These are phyloP conservation scores for Ctenosaura bakeri DNA, from an alignment of 2,797 vertebrate species.

Conservation along the genomic window DNA sequence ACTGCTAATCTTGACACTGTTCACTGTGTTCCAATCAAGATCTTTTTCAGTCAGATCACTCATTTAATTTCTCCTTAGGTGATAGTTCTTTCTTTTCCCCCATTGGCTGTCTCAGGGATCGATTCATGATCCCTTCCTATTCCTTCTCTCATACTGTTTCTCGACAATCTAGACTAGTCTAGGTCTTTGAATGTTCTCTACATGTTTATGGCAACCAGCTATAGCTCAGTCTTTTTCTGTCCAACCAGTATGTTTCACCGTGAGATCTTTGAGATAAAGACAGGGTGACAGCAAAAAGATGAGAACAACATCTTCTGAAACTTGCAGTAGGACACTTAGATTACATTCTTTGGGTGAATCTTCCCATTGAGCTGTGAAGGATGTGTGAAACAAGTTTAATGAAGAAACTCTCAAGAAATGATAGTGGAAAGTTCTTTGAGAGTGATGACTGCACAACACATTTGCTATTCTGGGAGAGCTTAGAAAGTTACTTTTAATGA, in stretches of 20 bases:
- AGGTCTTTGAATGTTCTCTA: too few relatives aligned
- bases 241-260: neutral
- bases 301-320: neutral
- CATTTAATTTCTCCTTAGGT: too few relatives aligned
- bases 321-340: neutral
- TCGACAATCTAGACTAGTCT: too few relatives aligned
- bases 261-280: neutral
- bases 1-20: neutral
- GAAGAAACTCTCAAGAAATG: too few relatives aligned
- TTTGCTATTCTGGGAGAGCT: neutral
- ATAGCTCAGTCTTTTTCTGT: neutral
- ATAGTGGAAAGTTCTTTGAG: neutral
- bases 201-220: too few relatives aligned
- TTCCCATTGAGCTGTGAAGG: neutral
- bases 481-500: too few relatives aligned
- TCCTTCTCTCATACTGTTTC: too few relatives aligned
- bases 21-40: neutral
- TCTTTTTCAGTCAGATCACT: too few relatives aligned
- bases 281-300: neutral
- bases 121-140: too few relatives aligned
- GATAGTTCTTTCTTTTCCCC: too few relatives aligned
- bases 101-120: too few relatives aligned
- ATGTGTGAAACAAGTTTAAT: neutral
- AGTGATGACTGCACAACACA: neutral
- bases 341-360: neutral